Evolutionary conservation across 2,888 invertebrate species (phyloP).

Genomic region (Nomada flava): DNA sequence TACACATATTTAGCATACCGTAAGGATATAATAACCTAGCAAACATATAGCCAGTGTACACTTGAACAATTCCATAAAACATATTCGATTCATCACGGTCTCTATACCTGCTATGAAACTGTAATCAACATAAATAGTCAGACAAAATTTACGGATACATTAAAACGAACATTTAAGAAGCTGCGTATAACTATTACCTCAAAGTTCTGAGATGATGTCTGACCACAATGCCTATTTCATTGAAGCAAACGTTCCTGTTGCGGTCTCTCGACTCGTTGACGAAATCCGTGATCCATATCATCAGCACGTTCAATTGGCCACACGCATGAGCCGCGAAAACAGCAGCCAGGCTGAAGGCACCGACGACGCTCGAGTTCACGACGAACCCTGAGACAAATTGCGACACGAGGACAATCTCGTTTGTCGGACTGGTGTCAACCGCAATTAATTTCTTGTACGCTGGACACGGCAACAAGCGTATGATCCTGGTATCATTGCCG

Average conservation of each 20-base stretch:
- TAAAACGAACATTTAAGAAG: not conserved
- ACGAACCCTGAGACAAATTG: conserved; percentile 61
- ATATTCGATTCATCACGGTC: conserved; percentile 72
- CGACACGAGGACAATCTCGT: conserved; percentile 63
- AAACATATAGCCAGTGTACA: conserved; percentile 71
- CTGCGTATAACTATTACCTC: conserved; percentile 33
- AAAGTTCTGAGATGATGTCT: conserved; percentile 61
- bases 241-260: not conserved
- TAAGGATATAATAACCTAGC: conserved; percentile 56
- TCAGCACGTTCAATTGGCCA: conserved; percentile 69
- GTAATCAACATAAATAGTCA: conserved; percentile 27
- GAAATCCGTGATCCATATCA: conserved; percentile 50
- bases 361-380: conserved; percentile 54
- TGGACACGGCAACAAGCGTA: conserved; percentile 56
- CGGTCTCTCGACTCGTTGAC: conserved; percentile 23
- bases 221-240: conserved; percentile 53
- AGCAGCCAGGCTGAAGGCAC: conserved; percentile 60
- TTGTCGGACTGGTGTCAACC: conserved; percentile 52
- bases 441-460: conserved; percentile 58
- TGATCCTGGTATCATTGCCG: conserved; percentile 56
- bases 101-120: conserved; percentile 76
- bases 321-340: conserved; percentile 69
- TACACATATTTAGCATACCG: conserved; percentile 46
- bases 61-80: conserved; percentile 78
- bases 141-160: not conserved